A percentile compares a stretch with the other conserved stretches of the same genome.
These are phyloP conservation scores for Torymus aiolomorphi DNA, from an alignment of 2,888 invertebrate genomes.

Conservation along the genomic window DNA sequence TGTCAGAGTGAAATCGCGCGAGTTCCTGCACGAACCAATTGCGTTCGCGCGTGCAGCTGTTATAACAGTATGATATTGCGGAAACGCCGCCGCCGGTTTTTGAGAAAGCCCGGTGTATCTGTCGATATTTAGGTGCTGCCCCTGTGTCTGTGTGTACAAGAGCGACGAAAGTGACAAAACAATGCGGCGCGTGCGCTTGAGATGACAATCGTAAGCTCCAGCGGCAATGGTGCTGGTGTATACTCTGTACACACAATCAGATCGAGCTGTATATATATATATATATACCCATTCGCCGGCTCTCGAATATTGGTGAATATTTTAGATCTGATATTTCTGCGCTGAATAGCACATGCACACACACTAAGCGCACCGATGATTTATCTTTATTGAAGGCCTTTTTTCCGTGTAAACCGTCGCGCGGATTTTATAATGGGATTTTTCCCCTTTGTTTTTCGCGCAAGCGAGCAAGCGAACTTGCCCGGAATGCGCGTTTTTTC, in stretches of 20 bases:
- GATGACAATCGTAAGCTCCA: slow-evolving; percentile 26
- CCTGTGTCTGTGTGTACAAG: neutral
- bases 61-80: neutral
- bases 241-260: neutral
- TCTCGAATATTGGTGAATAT: slow-evolving; percentile 34
- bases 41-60: neutral
- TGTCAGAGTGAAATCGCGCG: slow-evolving; percentile 49
- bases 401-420: neutral
- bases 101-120: too few relatives aligned
- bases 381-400: slow-evolving; percentile 34
- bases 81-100: slow-evolving; percentile 8
- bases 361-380: slow-evolving; percentile 21
- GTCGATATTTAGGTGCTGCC: too few relatives aligned
- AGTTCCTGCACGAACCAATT: neutral
- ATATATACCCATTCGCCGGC: slow-evolving; percentile 6
- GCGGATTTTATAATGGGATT: slow-evolving; percentile 23
- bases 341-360: slow-evolving; percentile 3
- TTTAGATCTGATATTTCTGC: slow-evolving; percentile 36
- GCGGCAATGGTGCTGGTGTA: too few relatives aligned
- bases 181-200: slow-evolving; percentile 18
- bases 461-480: neutral
- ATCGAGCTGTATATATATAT: neutral
- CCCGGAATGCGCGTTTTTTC: slow-evolving; percentile 61
- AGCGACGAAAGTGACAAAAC: slow-evolving; percentile 43
- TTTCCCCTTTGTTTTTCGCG: slow-evolving; percentile 15